phyloP scores from a whole-genome alignment of 2,797 vertebrate species.

The Enteromius trimaculatus region DNA sequence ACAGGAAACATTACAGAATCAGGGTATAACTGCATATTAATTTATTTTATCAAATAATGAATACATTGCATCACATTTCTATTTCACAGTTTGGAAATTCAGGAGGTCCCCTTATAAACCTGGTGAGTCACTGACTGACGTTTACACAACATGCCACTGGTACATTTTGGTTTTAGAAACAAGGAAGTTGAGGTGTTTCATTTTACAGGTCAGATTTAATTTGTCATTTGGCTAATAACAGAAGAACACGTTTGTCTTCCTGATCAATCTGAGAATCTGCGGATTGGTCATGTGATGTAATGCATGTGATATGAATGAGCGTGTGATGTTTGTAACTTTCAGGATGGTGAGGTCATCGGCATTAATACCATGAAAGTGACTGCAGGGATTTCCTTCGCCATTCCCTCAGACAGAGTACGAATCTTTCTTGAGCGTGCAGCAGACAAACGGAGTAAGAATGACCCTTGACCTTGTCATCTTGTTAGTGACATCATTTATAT shows the following conservation, averaged over 20 bases:
- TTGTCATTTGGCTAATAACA: background rate
- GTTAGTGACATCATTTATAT: background rate
- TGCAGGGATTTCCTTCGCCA: slow-evolving; percentile 95
- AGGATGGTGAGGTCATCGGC: slow-evolving; percentile 98
- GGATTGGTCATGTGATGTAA: background rate
- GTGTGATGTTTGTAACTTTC: slow-evolving; percentile 48
- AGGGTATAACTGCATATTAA: background rate
- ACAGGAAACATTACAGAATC: background rate
- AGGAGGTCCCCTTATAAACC: slow-evolving; percentile 92
- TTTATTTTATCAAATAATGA: background rate
- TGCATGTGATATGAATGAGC: background rate
- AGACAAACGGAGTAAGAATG: slow-evolving; percentile 77
- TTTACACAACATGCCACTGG: background rate
- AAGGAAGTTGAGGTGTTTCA: background rate
- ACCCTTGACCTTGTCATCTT: background rate
- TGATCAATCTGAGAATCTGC: background rate
- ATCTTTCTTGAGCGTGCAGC: slow-evolving; percentile 85
- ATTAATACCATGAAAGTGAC: slow-evolving; percentile 99
- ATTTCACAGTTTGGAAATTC: slow-evolving; percentile 92
- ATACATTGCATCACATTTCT: slow-evolving; percentile 41
- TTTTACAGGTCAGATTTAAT: background rate
- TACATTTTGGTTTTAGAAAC: background rate
- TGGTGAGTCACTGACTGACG: slow-evolving; percentile 81
- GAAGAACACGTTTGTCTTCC: background rate
- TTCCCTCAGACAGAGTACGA: slow-evolving; percentile 89